A percentile compares a stretch with the other conserved stretches of the same genome.
Evolutionary conservation across 2,888 invertebrate genomes (phyloP).

Genomic region (Harmothoe impar): DNA sequence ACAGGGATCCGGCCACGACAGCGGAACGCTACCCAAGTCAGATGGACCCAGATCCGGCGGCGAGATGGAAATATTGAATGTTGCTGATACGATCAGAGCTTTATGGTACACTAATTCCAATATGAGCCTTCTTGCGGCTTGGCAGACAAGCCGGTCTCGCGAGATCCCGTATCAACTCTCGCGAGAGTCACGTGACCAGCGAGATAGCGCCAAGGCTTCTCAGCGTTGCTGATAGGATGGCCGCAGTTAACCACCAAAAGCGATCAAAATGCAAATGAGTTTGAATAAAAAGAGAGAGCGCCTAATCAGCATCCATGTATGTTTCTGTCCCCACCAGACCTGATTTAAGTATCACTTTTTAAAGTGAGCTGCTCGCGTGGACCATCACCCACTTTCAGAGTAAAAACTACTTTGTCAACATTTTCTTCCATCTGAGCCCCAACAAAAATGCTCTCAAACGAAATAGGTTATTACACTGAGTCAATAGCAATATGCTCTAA

Average conservation of each 20-base stretch:
- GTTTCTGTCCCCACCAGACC: constrained; percentile 50
- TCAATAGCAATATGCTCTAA: background rate
- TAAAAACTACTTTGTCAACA: background rate
- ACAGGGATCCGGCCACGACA: background rate
- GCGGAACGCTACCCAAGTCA: background rate
- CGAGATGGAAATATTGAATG: constrained; percentile 59
- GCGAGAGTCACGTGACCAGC: constrained; percentile 50
- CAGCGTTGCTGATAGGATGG: constrained; percentile 29
- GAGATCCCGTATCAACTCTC: constrained; percentile 58
- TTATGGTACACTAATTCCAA: constrained; percentile 60
- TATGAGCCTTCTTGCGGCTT: constrained; percentile 36
- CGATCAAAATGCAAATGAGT: constrained; percentile 60
- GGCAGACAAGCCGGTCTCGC: constrained; percentile 51
- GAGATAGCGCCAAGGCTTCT: constrained; percentile 44
- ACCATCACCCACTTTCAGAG: background rate
- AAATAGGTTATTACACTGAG: background rate
- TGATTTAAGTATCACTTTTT: constrained; percentile 4
- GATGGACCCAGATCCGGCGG: background rate
- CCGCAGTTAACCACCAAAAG: constrained; percentile 39
- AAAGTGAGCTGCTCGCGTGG: background rate
- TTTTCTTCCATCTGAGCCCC: background rate
- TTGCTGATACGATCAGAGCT: constrained; percentile 41
- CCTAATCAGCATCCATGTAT: constrained; percentile 49
- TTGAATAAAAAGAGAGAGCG: background rate
- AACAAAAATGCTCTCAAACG: background rate